Base-by-base conservation (phyloP, 2,888 invertebrate genomes). In the Oligia strigilis region DNA sequence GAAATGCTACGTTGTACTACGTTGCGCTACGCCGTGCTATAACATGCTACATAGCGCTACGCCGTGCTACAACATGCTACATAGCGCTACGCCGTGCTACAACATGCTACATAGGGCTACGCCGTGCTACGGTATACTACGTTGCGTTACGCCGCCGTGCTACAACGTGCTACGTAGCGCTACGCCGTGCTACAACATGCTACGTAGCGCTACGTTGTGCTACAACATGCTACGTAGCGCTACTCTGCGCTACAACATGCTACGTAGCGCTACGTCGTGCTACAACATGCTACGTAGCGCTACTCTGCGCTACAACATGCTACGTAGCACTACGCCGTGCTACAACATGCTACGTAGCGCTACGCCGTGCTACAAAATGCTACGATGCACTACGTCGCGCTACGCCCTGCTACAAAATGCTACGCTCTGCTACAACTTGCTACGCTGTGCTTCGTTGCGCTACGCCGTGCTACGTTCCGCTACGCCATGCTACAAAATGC, bases 91-190 rank as follows among this genome's bases (percentile, higher is more conserved):
- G 13, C 0, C 0, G 36, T 17, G n/a, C 40, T 52, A 74, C 65
- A 9, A 0, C 0, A 0, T 11, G 11, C 13, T 23, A 23, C 65
- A 2, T 2, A 13, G 2, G 5, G 40, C 52, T 74, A 77, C 65
- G 1, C 0, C 0, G 4, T n/a, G n/a, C 55, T 55, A 55, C 46
- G 0, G 3, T 1, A 0, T 4, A 17, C 49, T 74, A 43, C n/a
- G 11, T 2, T 2, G 0, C 8, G n/a, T 19, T 13, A 49, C 49
- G 13, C 13, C 49, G 13, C 13, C 1, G 4, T 14, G 46, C 65
- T 43, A 62, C 52, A 11, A 4, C 2, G 3, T 2, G 23, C 66
- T 13, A 66, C 66, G 13, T 0, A 11, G 13, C 5, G 3, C 62
- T 52, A 29, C n/a, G 14, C 0, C 9, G 0, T 19, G 40, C 62